A percentile compares a stretch with the other conserved stretches of the same genome.
Evolutionary conservation across 2,888 invertebrate species (phyloP).

Genomic region (Pedicia rivosa): DNA sequence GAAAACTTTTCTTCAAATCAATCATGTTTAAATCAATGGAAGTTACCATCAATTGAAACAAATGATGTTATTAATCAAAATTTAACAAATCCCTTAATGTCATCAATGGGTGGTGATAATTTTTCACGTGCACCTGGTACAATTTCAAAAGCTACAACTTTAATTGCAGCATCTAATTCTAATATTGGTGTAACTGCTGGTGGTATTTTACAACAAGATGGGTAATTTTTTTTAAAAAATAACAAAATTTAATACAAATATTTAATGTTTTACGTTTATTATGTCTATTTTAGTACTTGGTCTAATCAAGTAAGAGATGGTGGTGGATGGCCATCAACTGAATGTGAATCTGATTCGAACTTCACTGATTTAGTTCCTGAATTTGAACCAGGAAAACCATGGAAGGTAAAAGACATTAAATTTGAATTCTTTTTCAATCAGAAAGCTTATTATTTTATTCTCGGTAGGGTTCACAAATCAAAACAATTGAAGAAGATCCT

Average conservation of each 20-base stretch:
- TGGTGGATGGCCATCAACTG: conserved; percentile 58
- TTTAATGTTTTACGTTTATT: conserved; percentile 5
- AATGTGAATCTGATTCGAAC: conserved; percentile 44
- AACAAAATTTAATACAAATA: conserved; percentile 6
- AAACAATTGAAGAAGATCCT: conserved; percentile 98
- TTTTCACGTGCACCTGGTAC: conserved; percentile 85
- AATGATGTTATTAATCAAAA: not conserved
- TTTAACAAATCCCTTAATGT: conserved; percentile 17
- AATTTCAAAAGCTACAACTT: conserved; percentile 50
- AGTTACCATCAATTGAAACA: conserved; percentile 72
- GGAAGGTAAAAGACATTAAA: too few relatives aligned
- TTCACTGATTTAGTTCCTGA: conserved; percentile 85
- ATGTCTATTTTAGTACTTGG: conserved; percentile 39
- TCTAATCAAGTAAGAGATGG: conserved; percentile 58
- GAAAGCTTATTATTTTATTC: conserved; percentile 29
- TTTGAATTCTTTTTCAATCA: too few relatives aligned
- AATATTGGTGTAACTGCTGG: conserved; percentile 34
- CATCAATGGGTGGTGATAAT: conserved; percentile 51
- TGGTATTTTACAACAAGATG: conserved; percentile 41
- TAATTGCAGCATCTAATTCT: conserved; percentile 19
- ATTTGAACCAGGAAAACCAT: conserved; percentile 96
- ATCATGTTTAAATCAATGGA: conserved; percentile 84
- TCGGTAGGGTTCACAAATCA: conserved; percentile 96
- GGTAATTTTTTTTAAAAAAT: conserved; percentile 24
- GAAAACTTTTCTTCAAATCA: conserved; percentile 31